Percentiles rank a stretch among this genome's conserved stretches.
Evolutionary conservation across 2,888 invertebrate genomes (phyloP).

Genomic region (Lasioglossum pauxillum): DNA sequence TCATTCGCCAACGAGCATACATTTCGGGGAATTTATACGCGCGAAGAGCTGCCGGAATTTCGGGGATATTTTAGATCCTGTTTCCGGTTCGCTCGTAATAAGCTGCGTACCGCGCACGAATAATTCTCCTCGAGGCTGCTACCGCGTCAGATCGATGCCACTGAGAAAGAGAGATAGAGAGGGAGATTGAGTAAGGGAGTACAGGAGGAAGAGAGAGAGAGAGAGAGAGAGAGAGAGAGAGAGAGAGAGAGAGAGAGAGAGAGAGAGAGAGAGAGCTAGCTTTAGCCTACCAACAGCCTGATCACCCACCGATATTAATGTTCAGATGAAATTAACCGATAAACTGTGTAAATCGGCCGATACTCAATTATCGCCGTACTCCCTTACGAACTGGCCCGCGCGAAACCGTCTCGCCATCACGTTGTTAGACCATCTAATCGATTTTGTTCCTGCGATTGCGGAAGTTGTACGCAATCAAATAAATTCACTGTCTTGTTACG

Average conservation of each 20-base stretch:
- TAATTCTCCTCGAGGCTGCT: slow-evolving; percentile 46
- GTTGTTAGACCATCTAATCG: not conserved
- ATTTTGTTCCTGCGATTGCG: not conserved
- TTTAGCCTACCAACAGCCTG: slow-evolving; percentile 28
- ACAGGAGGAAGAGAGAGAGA: not conserved
- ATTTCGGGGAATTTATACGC: slow-evolving; percentile 45
- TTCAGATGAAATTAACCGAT: slow-evolving; percentile 62
- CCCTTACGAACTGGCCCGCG: not conserved
- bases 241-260: not conserved
- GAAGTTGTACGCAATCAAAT: not conserved
- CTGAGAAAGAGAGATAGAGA: not conserved
- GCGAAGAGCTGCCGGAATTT: slow-evolving; percentile 42
- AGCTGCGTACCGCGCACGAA: slow-evolving; percentile 41
- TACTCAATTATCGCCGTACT: slow-evolving; percentile 25
- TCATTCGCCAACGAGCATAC: slow-evolving; percentile 41
- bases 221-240: not conserved
- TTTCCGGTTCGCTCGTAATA: slow-evolving; percentile 42
- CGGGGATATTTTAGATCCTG: slow-evolving; percentile 48
- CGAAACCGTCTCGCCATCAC: not conserved
- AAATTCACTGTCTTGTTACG: not conserved
- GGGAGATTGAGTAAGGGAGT: not conserved
- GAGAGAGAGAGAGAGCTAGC: not conserved
- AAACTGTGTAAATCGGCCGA: slow-evolving; percentile 52
- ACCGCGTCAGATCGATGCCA: slow-evolving; percentile 23
- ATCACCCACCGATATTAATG: slow-evolving; percentile 60